Evolutionary conservation across 2,888 invertebrate genomes (phyloP).

Genomic region (Apeira syringaria): DNA sequence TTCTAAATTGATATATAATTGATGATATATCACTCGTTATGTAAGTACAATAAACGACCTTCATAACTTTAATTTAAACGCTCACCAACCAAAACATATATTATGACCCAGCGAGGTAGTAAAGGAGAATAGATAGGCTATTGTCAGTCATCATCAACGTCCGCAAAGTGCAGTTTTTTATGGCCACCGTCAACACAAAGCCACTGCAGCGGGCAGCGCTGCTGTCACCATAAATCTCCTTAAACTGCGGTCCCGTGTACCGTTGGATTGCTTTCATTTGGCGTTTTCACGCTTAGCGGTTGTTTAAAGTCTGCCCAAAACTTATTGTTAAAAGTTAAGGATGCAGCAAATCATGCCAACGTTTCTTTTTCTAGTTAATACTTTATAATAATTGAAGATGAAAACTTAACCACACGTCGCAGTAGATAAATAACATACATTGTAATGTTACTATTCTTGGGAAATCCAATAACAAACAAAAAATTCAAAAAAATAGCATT

Average conservation of each 20-base stretch:
- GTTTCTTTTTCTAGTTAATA: too few relatives aligned
- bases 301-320: constrained; percentile 23
- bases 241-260: constrained; percentile 38
- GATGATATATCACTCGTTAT: too few relatives aligned
- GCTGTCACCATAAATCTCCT: constrained; percentile 53
- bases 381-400: too few relatives aligned
- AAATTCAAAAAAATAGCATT: too few relatives aligned
- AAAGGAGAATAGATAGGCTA: constrained; percentile 44
- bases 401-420: too few relatives aligned
- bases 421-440: too few relatives aligned
- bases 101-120: constrained; percentile 12
- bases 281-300: constrained; percentile 36
- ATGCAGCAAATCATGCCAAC: too few relatives aligned
- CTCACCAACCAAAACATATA: constrained; percentile 5
- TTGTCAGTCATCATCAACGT: constrained; percentile 55
- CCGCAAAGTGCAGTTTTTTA: constrained; percentile 51
- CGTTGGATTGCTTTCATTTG: constrained; percentile 41
- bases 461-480: too few relatives aligned
- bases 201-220: constrained; percentile 19
- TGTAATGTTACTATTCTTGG: too few relatives aligned
- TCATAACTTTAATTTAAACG: constrained; percentile 4
- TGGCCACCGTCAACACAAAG: constrained; percentile 40
- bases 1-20: too few relatives aligned
- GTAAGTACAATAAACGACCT: background rate
- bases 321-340: constrained; percentile 17